Evolutionary conservation across 2,797 vertebrate genomes (phyloP), one percentile per base, ranked within the genome.

Genomic region (Crocodylus rhombifer): DNA sequence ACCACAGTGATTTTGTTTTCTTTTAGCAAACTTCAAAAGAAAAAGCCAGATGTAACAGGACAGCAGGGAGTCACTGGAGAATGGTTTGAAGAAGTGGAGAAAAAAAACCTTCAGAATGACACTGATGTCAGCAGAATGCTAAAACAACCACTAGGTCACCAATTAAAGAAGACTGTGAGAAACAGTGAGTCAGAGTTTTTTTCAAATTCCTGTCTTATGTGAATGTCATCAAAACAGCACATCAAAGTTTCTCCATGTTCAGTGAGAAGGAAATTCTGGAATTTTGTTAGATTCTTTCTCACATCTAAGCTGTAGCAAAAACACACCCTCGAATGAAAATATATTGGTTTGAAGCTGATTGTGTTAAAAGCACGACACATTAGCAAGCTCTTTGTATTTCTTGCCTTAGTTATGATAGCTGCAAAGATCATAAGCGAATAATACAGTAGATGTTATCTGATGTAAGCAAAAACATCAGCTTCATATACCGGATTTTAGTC

Each of bases 31-130:
- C 97, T 98, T 92, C 95, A 97, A 90, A 98, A 97, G 92, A 97
- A 93, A 88, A 98, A 97, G 84, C 97, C 97, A 33, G 94, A 97
- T 94, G 93, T 96, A 88, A 94, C 95, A 76, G 97, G 97, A 93
- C 97, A 98, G 74, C 98, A 97, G 26, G 98, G 98, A 84, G 93
- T 97, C 64, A 98, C 98, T 80, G 98, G 98, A 91, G 96, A 98
- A 97, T 98, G 98, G 98, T 98, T 98, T 98, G 98, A 98, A 97
- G 98, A 98, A 96, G 98, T 98, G 95, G 97, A 98, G 96, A 98
- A 96, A 88, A 98, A 97, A 93, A 98, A 97, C 89, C 98, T 98
- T 94, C 98, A 97, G 86, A 97, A 98, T 94, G 97, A 97, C 76
- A 33, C 74, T 21, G 98, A 98, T 91, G 96, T 97, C 90, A 97